Evolutionary conservation across 2,797 vertebrate species (phyloP).

Genomic region (Synanceia verrucosa): DNA sequence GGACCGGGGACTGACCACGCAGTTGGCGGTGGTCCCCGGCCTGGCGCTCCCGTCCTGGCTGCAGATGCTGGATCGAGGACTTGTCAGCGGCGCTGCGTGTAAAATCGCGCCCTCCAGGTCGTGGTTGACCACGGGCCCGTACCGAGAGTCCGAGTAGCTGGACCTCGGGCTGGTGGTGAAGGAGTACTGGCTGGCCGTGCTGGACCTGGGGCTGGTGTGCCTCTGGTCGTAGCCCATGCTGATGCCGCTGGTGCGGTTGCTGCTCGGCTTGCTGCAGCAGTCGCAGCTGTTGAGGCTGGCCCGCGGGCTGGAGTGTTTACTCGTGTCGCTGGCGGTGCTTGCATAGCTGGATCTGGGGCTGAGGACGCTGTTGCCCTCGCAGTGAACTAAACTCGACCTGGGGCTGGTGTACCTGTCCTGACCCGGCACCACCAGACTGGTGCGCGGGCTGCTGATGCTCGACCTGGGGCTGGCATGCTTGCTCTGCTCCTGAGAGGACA

Average conservation of each 20-base stretch:
- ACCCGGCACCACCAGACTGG: slow-evolving; percentile 81
- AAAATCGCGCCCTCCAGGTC: slow-evolving; percentile 81
- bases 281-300: slow-evolving; percentile 92
- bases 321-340: slow-evolving; percentile 88
- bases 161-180: slow-evolving; percentile 88
- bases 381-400: slow-evolving; percentile 82
- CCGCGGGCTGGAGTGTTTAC: slow-evolving; percentile 91
- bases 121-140: slow-evolving; percentile 79
- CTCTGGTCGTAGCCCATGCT: slow-evolving; percentile 98
- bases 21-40: slow-evolving; percentile 69
- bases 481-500: slow-evolving; percentile 84
- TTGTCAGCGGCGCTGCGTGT: slow-evolving; percentile 77
- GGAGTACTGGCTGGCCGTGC: slow-evolving; percentile 89
- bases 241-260: slow-evolving; percentile 97
- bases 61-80: slow-evolving; percentile 86
- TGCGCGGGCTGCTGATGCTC: slow-evolving; percentile 86
- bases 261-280: slow-evolving; percentile 91
- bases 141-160: slow-evolving; percentile 86
- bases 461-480: slow-evolving; percentile 88
- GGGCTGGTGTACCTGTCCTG: slow-evolving; percentile 86
- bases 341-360: slow-evolving; percentile 89
- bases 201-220: slow-evolving; percentile 92
- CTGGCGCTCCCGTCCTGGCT: slow-evolving; percentile 82
- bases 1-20: slow-evolving; percentile 89
- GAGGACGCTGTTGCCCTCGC: slow-evolving; percentile 77